Percentiles rank a stretch among this genome's conserved stretches.
These are phyloP conservation scores for Agriopis aurantiaria DNA, from an alignment of 2,888 invertebrate species.

Conservation along the genomic window DNA sequence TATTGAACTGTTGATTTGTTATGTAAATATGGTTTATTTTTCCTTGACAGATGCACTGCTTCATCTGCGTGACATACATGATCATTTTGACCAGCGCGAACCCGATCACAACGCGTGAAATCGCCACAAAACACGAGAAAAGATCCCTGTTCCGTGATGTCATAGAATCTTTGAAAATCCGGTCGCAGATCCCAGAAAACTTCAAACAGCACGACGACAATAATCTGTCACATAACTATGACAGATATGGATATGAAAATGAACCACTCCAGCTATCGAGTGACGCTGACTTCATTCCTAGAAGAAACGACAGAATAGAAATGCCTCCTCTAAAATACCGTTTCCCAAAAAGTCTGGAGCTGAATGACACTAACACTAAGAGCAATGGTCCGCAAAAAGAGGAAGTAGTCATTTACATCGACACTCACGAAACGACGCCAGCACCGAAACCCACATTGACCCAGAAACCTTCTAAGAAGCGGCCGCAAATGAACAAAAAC, in stretches of 20 bases:
- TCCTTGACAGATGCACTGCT: slow-evolving; percentile 79
- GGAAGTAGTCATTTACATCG: slow-evolving; percentile 70
- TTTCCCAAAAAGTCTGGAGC: slow-evolving; percentile 68
- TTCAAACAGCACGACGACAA: slow-evolving; percentile 71
- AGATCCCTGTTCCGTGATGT: slow-evolving; percentile 78
- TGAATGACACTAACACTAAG: slow-evolving; percentile 53
- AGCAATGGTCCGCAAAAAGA: slow-evolving; percentile 62
- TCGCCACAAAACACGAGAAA: slow-evolving; percentile 58
- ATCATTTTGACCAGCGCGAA: slow-evolving; percentile 71
- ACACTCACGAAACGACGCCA: slow-evolving; percentile 57
- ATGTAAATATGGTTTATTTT: slow-evolving; percentile 26
- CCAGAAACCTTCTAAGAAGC: slow-evolving; percentile 66
- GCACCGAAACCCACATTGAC: slow-evolving; percentile 55
- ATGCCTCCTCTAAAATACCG: slow-evolving; percentile 76
- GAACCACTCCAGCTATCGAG: slow-evolving; percentile 66
- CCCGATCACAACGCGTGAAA: slow-evolving; percentile 61
- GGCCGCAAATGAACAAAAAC: slow-evolving; percentile 45
- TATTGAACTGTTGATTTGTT: not conserved
- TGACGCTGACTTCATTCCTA: slow-evolving; percentile 71
- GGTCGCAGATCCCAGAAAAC: slow-evolving; percentile 70
- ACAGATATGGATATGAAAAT: slow-evolving; percentile 66
- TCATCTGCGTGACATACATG: slow-evolving; percentile 77
- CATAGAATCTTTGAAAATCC: slow-evolving; percentile 74
- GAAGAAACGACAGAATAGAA: slow-evolving; percentile 79
- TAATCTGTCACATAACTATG: slow-evolving; percentile 67